A percentile compares a stretch with the other conserved stretches of the same genome.
phyloP scores from a whole-genome alignment of 2,888 invertebrate species.

The Scaptomyza reducta region DNA sequence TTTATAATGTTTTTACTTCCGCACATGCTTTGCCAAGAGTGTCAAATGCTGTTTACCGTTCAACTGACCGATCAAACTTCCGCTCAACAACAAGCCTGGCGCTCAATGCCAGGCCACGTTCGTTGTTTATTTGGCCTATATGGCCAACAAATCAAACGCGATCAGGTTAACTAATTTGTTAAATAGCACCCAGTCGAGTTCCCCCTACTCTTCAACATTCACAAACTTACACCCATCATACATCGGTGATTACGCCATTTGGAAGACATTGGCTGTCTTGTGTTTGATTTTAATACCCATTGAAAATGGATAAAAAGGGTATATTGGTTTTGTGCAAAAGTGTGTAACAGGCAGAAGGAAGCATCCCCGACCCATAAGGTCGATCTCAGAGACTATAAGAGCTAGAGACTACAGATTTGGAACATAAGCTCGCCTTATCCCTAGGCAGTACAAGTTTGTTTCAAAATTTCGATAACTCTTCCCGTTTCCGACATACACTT shows the following conservation, averaged over 20 bases:
- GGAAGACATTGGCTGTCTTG: conserved; percentile 42
- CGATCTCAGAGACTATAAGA: too few species aligned
- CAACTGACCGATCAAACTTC: conserved; percentile 58
- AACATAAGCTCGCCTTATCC: too few species aligned
- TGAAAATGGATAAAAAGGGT: too few species aligned
- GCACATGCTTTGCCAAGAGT: conserved; percentile 49
- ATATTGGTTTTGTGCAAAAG: too few species aligned
- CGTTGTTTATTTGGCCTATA: conserved; percentile 44
- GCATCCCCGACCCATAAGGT: too few species aligned
- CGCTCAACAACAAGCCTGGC: conserved; percentile 39
- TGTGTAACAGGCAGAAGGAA: too few species aligned
- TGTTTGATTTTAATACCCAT: too few species aligned
- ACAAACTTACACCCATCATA: conserved; percentile 9
- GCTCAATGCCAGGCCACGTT: conserved; percentile 51
- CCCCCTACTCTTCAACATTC: conserved; percentile 17
- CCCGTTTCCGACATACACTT: too few species aligned
- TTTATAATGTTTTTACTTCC: conserved; percentile 47
- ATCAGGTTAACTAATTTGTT: conserved; percentile 70
- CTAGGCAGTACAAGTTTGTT: too few species aligned
- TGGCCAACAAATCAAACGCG: conserved; percentile 63
- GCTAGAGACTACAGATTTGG: too few species aligned
- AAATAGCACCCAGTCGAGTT: conserved; percentile 22
- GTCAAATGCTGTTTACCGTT: conserved; percentile 53
- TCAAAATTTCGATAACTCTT: too few species aligned
- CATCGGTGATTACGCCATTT: conserved; percentile 62